Evolutionary conservation across 2,888 invertebrate species (phyloP), one percentile per base, ranked within the genome.

Genomic region (Balanococcus diminutus): DNA sequence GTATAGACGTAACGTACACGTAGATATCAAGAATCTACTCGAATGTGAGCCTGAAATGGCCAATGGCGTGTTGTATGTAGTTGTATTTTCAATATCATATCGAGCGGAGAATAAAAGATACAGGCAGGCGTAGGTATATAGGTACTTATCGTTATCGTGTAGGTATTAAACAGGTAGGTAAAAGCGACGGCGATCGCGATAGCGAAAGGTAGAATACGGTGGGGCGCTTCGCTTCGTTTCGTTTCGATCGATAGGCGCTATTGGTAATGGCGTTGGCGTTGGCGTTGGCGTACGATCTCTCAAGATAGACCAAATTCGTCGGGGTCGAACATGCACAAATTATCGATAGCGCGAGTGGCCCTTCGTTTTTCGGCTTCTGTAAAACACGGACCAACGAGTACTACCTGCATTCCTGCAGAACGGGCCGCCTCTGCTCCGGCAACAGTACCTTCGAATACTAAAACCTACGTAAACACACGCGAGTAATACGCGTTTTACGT

Each of bases 401-500:
- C 81, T 4, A 81, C 81, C 25, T 81, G 81, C 81, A 81, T 81
- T 39, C 81, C 81, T 25, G 81, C 81, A 3, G 81, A n/a, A 19
- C 81, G 81, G 11, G 81, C 81, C 2, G 39, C 81, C n/a, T 81
- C 81, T 1, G 46, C 81, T 42, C 81, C 81, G 25, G 81, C 9
- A 2, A 36, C 6, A 14, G 81, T 46, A n/a, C 46, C 81, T 81
- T 81, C 81, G 46, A 81, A 42, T 16, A 81, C 81, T 46, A 81
- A 16, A 11, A 81, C 81, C 81, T 81, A 16, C 8, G 4, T 36
- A 36, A n/a, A n/a, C n/a, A n/a, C n/a, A n/a, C n/a, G 36, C 36
- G 36, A 36, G 36, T 6, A 36, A n/a, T 11, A n/a, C 56, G 56
- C 19, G n/a, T n/a, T n/a, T n/a, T n/a, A n/a, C n/a, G 19, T 22